phyloP scores from a whole-genome alignment of 2,888 invertebrate species.

The Drosophila flavopinicola region DNA sequence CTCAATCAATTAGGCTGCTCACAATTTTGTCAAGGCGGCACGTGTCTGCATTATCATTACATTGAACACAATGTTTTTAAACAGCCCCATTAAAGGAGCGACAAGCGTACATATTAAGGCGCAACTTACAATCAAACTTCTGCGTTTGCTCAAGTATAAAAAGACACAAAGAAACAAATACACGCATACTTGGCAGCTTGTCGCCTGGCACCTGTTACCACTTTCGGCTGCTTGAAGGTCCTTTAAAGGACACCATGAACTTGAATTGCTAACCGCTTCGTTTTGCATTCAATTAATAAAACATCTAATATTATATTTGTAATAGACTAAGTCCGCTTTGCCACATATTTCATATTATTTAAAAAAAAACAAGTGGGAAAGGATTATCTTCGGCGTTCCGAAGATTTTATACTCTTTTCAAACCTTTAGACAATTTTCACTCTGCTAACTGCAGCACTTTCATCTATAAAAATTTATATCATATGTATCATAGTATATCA shows the following conservation, averaged over 20 bases:
- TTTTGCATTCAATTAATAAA: background rate
- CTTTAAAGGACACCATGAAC: background rate
- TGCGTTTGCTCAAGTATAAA: conserved; percentile 13
- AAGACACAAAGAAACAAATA: no score
- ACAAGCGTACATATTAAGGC: background rate
- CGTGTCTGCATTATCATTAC: conserved; percentile 51
- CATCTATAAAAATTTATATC: no score
- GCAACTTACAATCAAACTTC: conserved; percentile 47
- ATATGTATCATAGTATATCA: no score
- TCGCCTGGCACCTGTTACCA: conserved; percentile 39
- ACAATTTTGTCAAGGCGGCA: conserved; percentile 46
- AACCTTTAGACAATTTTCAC: no score
- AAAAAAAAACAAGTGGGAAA: no score
- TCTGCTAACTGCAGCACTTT: no score
- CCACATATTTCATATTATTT: no score
- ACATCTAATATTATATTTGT: background rate
- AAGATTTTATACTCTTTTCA: no score
- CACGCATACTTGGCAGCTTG: conserved; percentile 3
- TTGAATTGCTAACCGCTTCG: background rate
- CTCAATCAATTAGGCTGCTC: conserved; percentile 50
- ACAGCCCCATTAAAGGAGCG: background rate
- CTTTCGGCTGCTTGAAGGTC: background rate
- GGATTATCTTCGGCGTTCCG: no score
- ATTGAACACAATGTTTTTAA: conserved; percentile 39
- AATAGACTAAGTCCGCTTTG: no score